Evolutionary conservation across 2,888 invertebrate genomes (phyloP), one percentile per base, ranked within the genome.

Genomic region (Oxyscelio sp.): DNA sequence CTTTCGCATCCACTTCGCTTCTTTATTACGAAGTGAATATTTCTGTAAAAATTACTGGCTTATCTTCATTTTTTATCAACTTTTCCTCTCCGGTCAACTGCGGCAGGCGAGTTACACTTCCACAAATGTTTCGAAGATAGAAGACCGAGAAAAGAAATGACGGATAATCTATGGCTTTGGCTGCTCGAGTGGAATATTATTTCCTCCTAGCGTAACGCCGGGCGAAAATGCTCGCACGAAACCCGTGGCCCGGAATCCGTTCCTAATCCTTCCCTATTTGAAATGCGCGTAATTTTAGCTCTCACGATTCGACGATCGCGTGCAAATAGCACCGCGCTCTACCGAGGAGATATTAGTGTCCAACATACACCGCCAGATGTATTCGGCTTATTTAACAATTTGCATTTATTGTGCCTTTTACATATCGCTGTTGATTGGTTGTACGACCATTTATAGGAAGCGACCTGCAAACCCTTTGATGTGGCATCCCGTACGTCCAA

Each of bases 81-180:
- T 52, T 34, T 40, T 48, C 17, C 56, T n/a, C 17, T 27, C 4
- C 63, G 52, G 56, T 52, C 68, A 40, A 58, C 65, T 34, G 54
- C 58, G 31, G 15, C 31, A 68, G 45, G 48, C 19, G 71, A 61
- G 61, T 77, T 45, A 73, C 73, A 80, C 78, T 81, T 58, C 45
- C 75, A 43, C 74, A 70, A 85, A 78, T 73, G 63, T 70, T 70
- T 50, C 38, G 40, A 70, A 78, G 82, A 78, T 74, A 73, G 59
- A 82, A 75, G 80, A 45, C 80, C 22, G 40, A 38, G 19, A 59
- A 71, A 80, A 85, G 75, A 68, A 83, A 74, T 40, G 74, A 81
- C 65, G 77, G 83, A 85, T 82, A 88, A 87, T 88, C 87, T 83
- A 87, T 77, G 83, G 81, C 75, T 85, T 83, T 85, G 79, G 79